A percentile compares a stretch with the other conserved stretches of the same genome.
Conservation (phyloP, 2,888 invertebrate genomes). For the Lapara coniferarum region DNA sequence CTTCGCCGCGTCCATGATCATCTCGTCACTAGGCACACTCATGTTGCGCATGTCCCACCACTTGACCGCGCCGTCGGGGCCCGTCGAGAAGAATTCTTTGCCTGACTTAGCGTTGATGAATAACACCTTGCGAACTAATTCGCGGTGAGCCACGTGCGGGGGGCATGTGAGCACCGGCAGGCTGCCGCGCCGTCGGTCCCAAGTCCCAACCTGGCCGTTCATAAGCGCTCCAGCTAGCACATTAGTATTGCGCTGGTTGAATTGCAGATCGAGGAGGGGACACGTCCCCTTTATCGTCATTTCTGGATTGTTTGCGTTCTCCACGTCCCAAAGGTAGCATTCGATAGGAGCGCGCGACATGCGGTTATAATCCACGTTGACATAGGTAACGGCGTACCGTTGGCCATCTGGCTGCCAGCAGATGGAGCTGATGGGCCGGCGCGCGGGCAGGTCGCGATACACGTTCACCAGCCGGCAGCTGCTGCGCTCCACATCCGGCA, state of each 20-base stretch:
- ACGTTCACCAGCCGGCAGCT: slow-evolving; percentile 91
- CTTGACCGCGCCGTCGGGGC: slow-evolving; percentile 93
- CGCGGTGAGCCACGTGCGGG: slow-evolving; percentile 92
- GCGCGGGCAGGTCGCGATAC: slow-evolving; percentile 86
- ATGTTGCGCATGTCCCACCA: slow-evolving; percentile 91
- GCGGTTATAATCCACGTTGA: slow-evolving; percentile 89
- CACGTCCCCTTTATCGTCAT: slow-evolving; percentile 86
- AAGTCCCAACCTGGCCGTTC: slow-evolving; percentile 86
- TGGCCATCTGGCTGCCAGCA: slow-evolving; percentile 94
- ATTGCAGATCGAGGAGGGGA: slow-evolving; percentile 90
- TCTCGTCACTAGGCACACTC: slow-evolving; percentile 84
- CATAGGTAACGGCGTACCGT: slow-evolving; percentile 92
- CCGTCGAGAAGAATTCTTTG: slow-evolving; percentile 95
- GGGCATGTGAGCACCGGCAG: slow-evolving; percentile 88
- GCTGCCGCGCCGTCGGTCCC: slow-evolving; percentile 91
- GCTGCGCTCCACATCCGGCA: slow-evolving; percentile 85
- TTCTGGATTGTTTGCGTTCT: slow-evolving; percentile 91
- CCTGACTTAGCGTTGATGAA: slow-evolving; percentile 97
- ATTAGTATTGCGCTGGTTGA: slow-evolving; percentile 90
- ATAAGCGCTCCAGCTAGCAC: slow-evolving; percentile 87
- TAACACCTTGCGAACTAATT: slow-evolving; percentile 91
- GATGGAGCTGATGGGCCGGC: slow-evolving; percentile 89
- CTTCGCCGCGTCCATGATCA: slow-evolving; percentile 86
- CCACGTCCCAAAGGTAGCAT: slow-evolving; percentile 94
- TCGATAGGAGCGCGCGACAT: slow-evolving; percentile 53